Evolutionary conservation across 1,140 invertebrate genomes (phyloP).

Genomic region (Chymomyza costata): DNA sequence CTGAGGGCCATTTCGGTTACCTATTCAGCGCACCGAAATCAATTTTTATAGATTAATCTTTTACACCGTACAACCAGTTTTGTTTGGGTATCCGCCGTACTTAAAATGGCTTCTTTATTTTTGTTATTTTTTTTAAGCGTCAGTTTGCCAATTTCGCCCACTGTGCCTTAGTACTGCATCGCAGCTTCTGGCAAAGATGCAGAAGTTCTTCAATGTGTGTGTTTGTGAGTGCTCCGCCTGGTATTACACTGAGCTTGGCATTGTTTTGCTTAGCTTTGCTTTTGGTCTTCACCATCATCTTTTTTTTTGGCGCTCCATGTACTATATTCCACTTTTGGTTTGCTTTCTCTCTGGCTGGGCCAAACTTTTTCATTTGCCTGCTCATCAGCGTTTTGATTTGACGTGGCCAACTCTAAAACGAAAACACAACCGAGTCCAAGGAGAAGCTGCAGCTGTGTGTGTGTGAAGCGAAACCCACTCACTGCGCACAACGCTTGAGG

Average conservation of each 20-base stretch:
- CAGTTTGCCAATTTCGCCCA: too few species aligned
- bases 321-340: constrained; percentile 34
- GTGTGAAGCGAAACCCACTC: constrained; percentile 4
- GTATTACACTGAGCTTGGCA: constrained; percentile 16
- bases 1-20: too few species aligned
- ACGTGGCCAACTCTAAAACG: constrained; percentile 43
- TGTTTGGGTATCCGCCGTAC: too few species aligned
- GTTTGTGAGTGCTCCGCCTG: constrained; percentile 34
- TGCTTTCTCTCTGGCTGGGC: background rate
- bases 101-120: too few species aligned
- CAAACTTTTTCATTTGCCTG: constrained; percentile 74
- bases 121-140: too few species aligned
- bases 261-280: constrained; percentile 26
- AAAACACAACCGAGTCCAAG: constrained; percentile 28
- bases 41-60: too few species aligned
- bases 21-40: too few species aligned
- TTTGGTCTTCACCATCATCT: too few species aligned
- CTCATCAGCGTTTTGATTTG: constrained; percentile 75
- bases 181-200: too few species aligned
- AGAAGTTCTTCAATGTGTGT: too few species aligned
- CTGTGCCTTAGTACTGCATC: too few species aligned
- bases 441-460: background rate
- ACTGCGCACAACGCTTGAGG: constrained; percentile 32
- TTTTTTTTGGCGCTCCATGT: constrained; percentile 48
- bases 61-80: too few species aligned